Base-by-base conservation (phyloP, 2,113 vertebrate genomes). In the Nerophis lumbriciformis region DNA sequence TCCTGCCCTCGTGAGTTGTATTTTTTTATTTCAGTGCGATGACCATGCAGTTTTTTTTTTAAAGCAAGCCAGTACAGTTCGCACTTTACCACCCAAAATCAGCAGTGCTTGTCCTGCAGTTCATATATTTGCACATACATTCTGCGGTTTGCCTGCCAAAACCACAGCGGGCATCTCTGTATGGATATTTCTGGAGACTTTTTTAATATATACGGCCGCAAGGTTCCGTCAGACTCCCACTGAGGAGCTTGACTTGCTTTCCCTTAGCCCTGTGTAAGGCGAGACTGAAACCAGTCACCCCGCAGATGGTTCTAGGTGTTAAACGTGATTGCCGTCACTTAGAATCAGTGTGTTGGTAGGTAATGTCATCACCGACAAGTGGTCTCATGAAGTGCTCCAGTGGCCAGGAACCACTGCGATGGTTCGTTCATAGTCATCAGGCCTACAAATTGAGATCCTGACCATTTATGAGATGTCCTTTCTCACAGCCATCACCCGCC, bases 351-450 rank as follows among this genome's bases (percentile, higher is more conserved):
- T 48, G 53, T 78, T 71, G 55, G 73, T 39, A 71, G 59, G 47
- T 75, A 71, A 75, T 73, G 69, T 73, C 77, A 81, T 78, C 47
- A 50, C 52, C 8, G 21, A 54, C 61, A 75, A 79, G 74, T 66
- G 71, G 58, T 73, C 63, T 73, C 69, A 68, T 74, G 68, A 86
- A 78, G 80, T 75, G 73, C 76, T 78, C 68, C 21, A 44, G 19
- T 77, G 84, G 74, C 75, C 66, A 55, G 70, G 45, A 76, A 74
- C 72, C 73, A 66, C 63, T 60, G 69, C 54, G 6, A 53, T 10
- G 52, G 61, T 51, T 60, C 53, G 45, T n/a, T 50, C 21, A 0
- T 39, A 48, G 39, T 54, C 66, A 55, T 65, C 61, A 54, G 52
- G 5, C 6, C 53, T 50, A 19, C 53, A n/a, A 49, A 44, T 21